Evolutionary conservation across 1,140 invertebrate species (phyloP), one percentile per base, ranked within the genome.

Genomic region (Telenomus remus): DNA sequence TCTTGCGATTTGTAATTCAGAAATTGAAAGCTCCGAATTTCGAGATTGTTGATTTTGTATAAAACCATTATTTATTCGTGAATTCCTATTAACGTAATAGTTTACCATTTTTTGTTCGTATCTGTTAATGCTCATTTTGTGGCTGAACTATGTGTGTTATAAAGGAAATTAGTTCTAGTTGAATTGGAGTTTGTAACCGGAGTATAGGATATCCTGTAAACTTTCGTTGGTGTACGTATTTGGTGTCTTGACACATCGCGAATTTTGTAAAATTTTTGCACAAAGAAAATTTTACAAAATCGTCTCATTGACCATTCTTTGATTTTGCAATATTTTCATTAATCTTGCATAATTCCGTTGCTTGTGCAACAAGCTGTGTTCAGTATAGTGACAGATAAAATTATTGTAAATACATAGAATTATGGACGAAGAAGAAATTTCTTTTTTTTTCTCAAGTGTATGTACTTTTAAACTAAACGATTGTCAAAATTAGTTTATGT

Each of bases 271-370:
- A 59, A 59, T 68, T 68, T 68, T 59, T 59, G 27, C 13, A 0
- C 0, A 0, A n/a, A 27, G 34, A 59, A 57, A 68, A 68, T 59
- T 59, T 15, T 68, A 53, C 12, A 16, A 68, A 68, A 66, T 57
- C 50, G 43, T 19, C 33, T 39, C 7, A 15, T 13, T 13, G 4
- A 13, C 12, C 27, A n/a, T 42, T 54, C 14, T 35, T 12, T 39
- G 57, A 71, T 71, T 71, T 64, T 64, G 68, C 59, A 63, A 16
- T 13, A 64, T 71, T 71, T 63, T 63, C 4, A 51, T 37, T 71
- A 64, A 71, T 71, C n/a, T 71, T 71, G 53, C 68, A 56, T 39
- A 39, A 39, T 39, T 9, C 9, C 3, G 9, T 39, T 39, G 19
- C 19, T 27, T 27, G 19, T 27, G 6, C 1, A 27, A 27, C 19